Evolutionary conservation across 1,140 invertebrate species (phyloP).

Genomic region (Cherax destructor): DNA sequence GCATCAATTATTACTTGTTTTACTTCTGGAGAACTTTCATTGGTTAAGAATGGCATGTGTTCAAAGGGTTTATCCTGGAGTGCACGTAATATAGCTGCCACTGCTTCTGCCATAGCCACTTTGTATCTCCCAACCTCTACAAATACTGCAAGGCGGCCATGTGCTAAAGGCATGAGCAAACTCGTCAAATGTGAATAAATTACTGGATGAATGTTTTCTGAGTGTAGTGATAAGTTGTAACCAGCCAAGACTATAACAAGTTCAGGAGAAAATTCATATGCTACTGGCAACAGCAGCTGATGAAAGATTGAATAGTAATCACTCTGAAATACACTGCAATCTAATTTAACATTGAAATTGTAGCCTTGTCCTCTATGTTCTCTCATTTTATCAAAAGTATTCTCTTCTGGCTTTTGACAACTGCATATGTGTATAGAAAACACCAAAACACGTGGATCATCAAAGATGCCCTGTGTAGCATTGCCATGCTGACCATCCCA

Average conservation of each 20-base stretch:
- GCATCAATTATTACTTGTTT: neutral
- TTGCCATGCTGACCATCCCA: slow-evolving; percentile 97
- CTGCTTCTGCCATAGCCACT: neutral
- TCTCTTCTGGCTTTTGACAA: slow-evolving; percentile 82
- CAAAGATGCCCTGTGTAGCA: slow-evolving; percentile 86
- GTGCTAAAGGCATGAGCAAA: slow-evolving; percentile 31
- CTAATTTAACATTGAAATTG: slow-evolving; percentile 93
- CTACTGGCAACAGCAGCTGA: slow-evolving; percentile 51
- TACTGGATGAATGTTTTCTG: slow-evolving; percentile 11
- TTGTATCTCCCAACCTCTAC: slow-evolving; percentile 6
- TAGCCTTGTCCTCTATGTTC: slow-evolving; percentile 83
- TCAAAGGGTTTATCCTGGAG: slow-evolving; percentile 18
- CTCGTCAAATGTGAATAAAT: slow-evolving; percentile 30
- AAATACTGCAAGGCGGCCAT: slow-evolving; percentile 9
- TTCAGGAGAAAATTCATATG: slow-evolving; percentile 52
- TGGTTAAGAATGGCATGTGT: neutral
- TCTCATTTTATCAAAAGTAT: slow-evolving; percentile 77
- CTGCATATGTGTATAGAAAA: slow-evolving; percentile 90
- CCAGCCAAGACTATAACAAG: slow-evolving; percentile 22
- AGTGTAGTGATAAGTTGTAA: neutral
- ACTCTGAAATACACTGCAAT: slow-evolving; percentile 81
- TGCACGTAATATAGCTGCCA: slow-evolving; percentile 10
- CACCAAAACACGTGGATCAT: slow-evolving; percentile 87
- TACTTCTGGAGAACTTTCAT: neutral
- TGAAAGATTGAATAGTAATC: slow-evolving; percentile 32